Percentiles rank a stretch among this genome's conserved stretches.
phyloP scores from a whole-genome alignment of 2,113 vertebrate species.

The Corythoichthys haematopterus region DNA sequence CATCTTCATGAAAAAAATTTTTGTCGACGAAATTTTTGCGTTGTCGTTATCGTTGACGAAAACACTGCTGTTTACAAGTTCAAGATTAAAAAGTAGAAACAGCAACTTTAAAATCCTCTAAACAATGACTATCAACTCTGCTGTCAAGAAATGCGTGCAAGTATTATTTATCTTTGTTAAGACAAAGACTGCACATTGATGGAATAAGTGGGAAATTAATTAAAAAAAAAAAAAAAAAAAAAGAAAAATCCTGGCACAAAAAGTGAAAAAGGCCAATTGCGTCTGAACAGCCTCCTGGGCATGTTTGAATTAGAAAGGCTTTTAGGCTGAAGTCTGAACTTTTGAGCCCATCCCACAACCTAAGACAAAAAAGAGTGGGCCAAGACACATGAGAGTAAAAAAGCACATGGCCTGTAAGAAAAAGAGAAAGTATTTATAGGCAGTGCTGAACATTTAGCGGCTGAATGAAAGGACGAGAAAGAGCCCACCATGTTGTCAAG shows the following conservation, averaged over 20 bases:
- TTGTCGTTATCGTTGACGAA: no score
- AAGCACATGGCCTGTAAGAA: constrained; percentile 1
- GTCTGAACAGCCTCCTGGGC: constrained; percentile 46
- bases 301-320: constrained; percentile 63
- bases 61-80: no score
- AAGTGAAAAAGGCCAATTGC: constrained; percentile 33
- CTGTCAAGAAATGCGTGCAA: constrained; percentile 13
- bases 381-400: constrained; percentile 9
- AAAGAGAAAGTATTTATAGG: constrained; percentile 1
- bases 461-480: constrained; percentile 5
- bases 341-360: constrained; percentile 29
- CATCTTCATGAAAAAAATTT: no score
- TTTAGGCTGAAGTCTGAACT: constrained; percentile 53
- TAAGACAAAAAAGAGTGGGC: constrained; percentile 19
- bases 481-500: constrained; percentile 17
- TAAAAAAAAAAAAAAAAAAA: constrained; percentile 18
- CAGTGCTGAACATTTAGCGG: constrained; percentile 11
- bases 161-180: constrained; percentile 39
- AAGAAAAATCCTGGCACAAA: constrained; percentile 44
- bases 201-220: constrained; percentile 3
- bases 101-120: background rate
- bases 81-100: background rate
- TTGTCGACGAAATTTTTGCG: no score
- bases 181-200: constrained; percentile 15
- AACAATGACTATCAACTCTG: background rate